phyloP scores from a whole-genome alignment of 2,888 invertebrate species.

The Exephanes ischioxanthus region DNA sequence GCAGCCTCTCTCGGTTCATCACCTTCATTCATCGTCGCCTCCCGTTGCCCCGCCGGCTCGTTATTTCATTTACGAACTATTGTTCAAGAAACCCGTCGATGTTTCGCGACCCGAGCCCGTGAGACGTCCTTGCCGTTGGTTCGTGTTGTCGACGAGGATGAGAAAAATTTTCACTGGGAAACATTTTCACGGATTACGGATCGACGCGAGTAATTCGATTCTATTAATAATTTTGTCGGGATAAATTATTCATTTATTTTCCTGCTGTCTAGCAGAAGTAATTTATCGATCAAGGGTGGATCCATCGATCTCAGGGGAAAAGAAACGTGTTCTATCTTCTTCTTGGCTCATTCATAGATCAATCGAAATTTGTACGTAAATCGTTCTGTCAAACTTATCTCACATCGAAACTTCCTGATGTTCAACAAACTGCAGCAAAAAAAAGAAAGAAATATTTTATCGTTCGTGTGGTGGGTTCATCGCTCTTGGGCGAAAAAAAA shows the following conservation, averaged over 20 bases:
- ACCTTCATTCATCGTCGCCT: constrained; percentile 65
- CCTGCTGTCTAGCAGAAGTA: no score
- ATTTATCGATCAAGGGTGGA: no score
- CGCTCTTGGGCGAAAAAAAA: no score
- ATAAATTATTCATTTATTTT: not conserved
- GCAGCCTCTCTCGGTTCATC: constrained; percentile 62
- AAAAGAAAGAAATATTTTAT: no score
- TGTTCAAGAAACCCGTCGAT: constrained; percentile 57
- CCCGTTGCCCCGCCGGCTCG: constrained; percentile 13
- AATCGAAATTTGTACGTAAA: no score
- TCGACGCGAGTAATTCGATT: not conserved
- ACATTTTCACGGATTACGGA: not conserved
- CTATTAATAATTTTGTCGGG: not conserved
- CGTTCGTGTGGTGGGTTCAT: no score
- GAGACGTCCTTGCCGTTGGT: not conserved
- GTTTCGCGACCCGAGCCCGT: not conserved
- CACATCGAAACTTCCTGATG: not conserved
- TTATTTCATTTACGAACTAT: constrained; percentile 72
- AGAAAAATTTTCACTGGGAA: not conserved
- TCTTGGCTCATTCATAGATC: no score
- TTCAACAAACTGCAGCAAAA: no score
- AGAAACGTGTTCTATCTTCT: no score
- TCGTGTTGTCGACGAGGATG: not conserved
- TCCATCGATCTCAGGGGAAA: no score
- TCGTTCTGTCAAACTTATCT: no score